Evolutionary conservation across 2,113 vertebrate species (phyloP).

Genomic region (Syngnathus typhle): DNA sequence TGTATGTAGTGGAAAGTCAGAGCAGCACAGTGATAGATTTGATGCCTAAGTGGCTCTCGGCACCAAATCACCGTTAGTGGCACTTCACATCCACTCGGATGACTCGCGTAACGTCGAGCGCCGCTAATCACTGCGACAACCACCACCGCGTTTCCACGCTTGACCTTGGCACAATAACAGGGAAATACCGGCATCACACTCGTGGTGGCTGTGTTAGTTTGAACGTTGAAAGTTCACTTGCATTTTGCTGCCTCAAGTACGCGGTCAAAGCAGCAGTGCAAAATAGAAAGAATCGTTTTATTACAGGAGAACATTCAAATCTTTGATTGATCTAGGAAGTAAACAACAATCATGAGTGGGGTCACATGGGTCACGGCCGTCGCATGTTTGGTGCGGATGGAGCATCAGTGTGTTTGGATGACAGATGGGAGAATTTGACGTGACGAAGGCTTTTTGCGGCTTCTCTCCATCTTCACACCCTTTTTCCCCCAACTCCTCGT

Average conservation of each 20-base stretch:
- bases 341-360: conserved; percentile 19
- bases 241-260: conserved; percentile 8
- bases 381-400: conserved; percentile 17
- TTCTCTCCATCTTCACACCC: conserved; percentile 24
- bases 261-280: conserved; percentile 12
- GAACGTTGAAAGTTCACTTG: conserved; percentile 29
- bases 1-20: background rate
- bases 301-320: conserved; percentile 4
- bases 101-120: conserved; percentile 33
- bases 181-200: conserved; percentile 22
- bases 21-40: conserved; percentile 10
- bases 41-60: conserved; percentile 39
- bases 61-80: conserved; percentile 37
- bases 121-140: conserved; percentile 41
- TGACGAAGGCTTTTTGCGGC: conserved; percentile 22
- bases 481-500: conserved; percentile 18
- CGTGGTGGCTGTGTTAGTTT: conserved; percentile 2
- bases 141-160: conserved; percentile 51
- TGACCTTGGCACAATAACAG: conserved; percentile 47
- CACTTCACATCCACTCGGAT: conserved; percentile 51
- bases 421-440: conserved; percentile 59
- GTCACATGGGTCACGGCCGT: conserved; percentile 19
- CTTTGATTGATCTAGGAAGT: conserved; percentile 11
- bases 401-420: conserved; percentile 44
- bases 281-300: conserved; percentile 38